Evolutionary conservation across 2,888 invertebrate genomes (phyloP).

Genomic region (Pachymerium ferrugineum): DNA sequence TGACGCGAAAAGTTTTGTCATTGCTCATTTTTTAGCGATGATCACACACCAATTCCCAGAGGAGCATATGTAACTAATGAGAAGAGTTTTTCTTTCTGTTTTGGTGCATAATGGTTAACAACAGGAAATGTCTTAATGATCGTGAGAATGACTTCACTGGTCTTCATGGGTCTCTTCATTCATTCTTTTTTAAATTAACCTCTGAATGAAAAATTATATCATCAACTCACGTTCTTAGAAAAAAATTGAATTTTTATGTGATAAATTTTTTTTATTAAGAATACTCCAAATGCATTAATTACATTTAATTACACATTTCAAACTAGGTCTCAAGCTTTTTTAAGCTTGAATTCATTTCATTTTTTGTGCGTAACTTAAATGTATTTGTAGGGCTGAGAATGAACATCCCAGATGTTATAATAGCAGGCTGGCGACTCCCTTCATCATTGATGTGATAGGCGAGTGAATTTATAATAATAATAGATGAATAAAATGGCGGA

Average conservation of each 20-base stretch:
- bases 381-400: conserved; percentile 9
- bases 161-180: conserved; percentile 9
- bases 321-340: too few species aligned
- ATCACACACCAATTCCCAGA: neutral
- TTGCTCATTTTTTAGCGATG: neutral
- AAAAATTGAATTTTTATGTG: neutral
- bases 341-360: too few species aligned
- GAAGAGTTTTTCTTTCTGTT: conserved; percentile 23
- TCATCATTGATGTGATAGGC: conserved; percentile 12
- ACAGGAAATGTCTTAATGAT: conserved; percentile 24
- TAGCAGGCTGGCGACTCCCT: conserved; percentile 25
- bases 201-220: neutral
- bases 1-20: too few species aligned
- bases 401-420: conserved; percentile 22
- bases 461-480: conserved; percentile 22
- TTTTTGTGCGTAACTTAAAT: neutral
- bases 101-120: conserved; percentile 21
- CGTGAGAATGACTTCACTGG: conserved; percentile 15
- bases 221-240: too few species aligned
- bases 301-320: neutral
- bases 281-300: neutral
- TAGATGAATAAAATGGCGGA: neutral
- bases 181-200: neutral
- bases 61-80: conserved; percentile 1
- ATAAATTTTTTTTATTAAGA: neutral